Conservation (phyloP, 2,113 vertebrate species). For the Euleptes europaea region DNA sequence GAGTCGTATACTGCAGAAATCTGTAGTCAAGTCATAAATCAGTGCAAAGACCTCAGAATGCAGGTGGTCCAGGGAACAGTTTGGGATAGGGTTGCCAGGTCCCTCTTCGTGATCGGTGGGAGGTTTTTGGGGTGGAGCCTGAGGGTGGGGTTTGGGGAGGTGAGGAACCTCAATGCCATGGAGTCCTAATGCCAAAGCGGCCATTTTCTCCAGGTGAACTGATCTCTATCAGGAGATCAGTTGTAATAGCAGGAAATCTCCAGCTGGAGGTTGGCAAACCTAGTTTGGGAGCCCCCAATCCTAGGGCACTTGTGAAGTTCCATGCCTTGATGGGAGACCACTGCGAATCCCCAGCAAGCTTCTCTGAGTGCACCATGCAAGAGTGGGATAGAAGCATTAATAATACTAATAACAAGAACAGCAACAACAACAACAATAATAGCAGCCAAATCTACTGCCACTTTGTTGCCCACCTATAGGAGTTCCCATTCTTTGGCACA, state of each 20-base stretch:
- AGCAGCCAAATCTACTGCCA: neutral
- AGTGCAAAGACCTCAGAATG: neutral
- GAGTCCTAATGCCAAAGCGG: too few species aligned
- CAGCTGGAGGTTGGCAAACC: too few species aligned
- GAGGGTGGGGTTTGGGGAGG: too few species aligned
- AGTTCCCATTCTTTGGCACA: neutral
- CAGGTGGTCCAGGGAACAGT: neutral
- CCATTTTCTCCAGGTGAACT: too few species aligned
- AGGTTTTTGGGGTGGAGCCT: too few species aligned
- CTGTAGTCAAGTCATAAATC: neutral
- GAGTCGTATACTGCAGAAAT: neutral
- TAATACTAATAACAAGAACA: neutral
- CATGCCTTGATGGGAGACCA: neutral
- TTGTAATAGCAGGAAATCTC: too few species aligned
- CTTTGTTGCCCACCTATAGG: neutral
- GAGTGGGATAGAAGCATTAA: neutral
- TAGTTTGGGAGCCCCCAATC: neutral
- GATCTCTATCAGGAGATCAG: too few species aligned
- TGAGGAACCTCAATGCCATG: too few species aligned
- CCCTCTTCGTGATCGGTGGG: too few species aligned
- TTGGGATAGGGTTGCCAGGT: too few species aligned
- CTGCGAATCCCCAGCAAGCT: neutral
- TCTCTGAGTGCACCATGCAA: too few species aligned
- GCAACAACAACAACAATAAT: neutral
- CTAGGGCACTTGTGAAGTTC: neutral